Evolutionary conservation across 2,888 invertebrate species (phyloP), one percentile per base, ranked within the genome.

Genomic region (Tachina grossa): DNA sequence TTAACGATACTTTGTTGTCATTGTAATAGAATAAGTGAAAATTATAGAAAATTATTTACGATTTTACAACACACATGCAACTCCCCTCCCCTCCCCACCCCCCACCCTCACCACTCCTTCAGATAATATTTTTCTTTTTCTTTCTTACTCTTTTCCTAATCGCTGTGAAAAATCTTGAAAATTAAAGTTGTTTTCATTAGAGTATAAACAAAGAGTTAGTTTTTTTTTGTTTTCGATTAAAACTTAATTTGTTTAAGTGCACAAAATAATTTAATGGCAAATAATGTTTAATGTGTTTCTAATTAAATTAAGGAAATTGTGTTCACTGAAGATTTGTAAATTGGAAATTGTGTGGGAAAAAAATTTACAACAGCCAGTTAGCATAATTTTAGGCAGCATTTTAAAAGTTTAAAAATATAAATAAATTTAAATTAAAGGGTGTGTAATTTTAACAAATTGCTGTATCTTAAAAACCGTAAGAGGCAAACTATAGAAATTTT

Each of bases 11-110:
- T 53, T 45, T 79, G 47, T 63, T 55, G 53, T 79, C 16, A 8
- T 68, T 43, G 72, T 31, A 83, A 72, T 72, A 31, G 39, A 72
- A 76, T 80, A 68, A 76, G 74, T 84, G 83, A 78, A 83, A 83
- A 78, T 83, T 71, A 83, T 84, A 65, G 75, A 79, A 61, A 84
- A 79, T 84, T 71, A 57, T 79, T 14, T 66, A 39, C 9, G 43
- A 43, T 43, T 8, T 43, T 19, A 22, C 14, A 11, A 47, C 11
- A 49, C 43, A 41, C 55, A 47, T 39, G 19, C 11, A 9, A n/a
- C n/a, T 10, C n/a, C 5, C 8, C 5, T 0, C 11, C 9, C 11
- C 2, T 19, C 11, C 6, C 1, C 16, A 0, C 43, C 9, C 57
- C 8, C 8, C 2, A 14, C 10, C 57, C 16, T 6, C 6, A 1